A percentile compares a stretch with the other conserved stretches of the same genome.
Conservation (phyloP, 1,140 invertebrate species). For the Panonychus citri region DNA sequence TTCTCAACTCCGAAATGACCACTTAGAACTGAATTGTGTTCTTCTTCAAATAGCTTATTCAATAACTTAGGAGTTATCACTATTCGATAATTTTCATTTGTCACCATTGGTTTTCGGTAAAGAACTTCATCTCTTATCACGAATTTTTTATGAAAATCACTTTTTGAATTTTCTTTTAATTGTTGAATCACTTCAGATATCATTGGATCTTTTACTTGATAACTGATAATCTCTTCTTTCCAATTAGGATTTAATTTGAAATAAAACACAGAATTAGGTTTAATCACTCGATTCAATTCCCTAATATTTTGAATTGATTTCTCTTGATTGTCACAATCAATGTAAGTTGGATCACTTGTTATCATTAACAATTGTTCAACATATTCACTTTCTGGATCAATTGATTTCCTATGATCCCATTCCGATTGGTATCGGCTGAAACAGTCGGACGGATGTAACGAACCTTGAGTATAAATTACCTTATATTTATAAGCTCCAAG, state of each 20-base stretch:
- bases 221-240: neutral
- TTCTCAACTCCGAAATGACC: neutral
- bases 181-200: neutral
- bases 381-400: neutral
- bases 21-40: neutral
- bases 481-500: neutral
- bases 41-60: neutral
- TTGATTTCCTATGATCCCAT: neutral
- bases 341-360: neutral
- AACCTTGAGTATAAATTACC: neutral
- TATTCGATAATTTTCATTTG: neutral
- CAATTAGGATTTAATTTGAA: neutral
- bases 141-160: neutral
- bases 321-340: neutral
- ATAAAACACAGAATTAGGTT: neutral
- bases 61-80: neutral
- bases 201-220: neutral
- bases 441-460: neutral
- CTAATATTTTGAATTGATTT: too few relatives aligned
- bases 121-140: neutral
- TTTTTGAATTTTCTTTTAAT: neutral
- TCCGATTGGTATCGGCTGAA: neutral
- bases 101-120: neutral
- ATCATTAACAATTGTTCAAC: neutral
- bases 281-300: too few relatives aligned